phyloP scores from a whole-genome alignment of 37 sponge, comb jelly and placozoan species.

The Oopsacas minuta region DNA sequence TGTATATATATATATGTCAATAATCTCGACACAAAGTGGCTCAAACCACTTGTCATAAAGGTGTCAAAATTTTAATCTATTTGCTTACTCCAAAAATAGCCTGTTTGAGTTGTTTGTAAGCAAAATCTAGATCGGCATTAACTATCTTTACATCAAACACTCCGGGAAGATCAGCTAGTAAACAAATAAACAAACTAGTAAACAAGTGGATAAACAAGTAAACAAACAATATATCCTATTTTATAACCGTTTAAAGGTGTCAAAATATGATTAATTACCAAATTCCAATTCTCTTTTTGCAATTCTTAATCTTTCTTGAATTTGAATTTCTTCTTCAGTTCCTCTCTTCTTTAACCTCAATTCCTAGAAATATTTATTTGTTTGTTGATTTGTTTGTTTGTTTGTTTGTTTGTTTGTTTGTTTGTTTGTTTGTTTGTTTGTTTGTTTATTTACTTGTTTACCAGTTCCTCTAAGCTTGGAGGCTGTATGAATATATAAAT shows the following conservation, averaged over 20 bases:
- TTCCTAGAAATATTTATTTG: constrained; percentile 33
- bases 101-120: constrained; percentile 39
- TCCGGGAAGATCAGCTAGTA: constrained; percentile 55
- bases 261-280: constrained; percentile 36
- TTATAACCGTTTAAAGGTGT: not conserved
- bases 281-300: constrained; percentile 71
- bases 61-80: too few species aligned
- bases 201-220: not conserved
- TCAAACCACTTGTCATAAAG: too few species aligned
- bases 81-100: constrained; percentile 21
- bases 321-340: constrained; percentile 76
- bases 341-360: constrained; percentile 59
- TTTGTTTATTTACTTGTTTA: not conserved
- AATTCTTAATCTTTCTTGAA: constrained; percentile 54
- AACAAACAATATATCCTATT: not conserved
- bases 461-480: constrained; percentile 70
- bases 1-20: too few species aligned
- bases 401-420: too few species aligned
- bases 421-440: not conserved
- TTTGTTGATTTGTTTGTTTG: constrained; percentile 43
- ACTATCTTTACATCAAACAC: constrained; percentile 75
- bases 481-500: constrained; percentile 75
- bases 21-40: too few species aligned
- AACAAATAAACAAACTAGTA: not conserved
- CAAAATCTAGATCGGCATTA: constrained; percentile 57